Percentiles rank a stretch among this genome's conserved stretches.
These are phyloP conservation scores for Glareola pratincola DNA, from an alignment of 2,113 vertebrate genomes.

Conservation along the genomic window DNA sequence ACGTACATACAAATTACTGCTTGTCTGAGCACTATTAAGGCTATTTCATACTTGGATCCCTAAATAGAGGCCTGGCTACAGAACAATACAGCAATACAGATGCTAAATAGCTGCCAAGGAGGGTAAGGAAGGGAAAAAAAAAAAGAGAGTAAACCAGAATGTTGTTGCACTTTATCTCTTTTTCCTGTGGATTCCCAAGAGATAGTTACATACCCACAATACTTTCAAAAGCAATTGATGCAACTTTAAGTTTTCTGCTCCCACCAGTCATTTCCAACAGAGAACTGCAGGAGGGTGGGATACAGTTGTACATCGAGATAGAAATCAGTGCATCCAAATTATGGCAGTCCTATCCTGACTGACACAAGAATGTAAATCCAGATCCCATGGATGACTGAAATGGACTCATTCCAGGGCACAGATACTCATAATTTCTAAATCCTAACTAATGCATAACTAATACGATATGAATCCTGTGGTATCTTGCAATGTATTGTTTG, in stretches of 20 bases:
- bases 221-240: not conserved
- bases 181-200: not conserved
- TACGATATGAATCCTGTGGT: not conserved
- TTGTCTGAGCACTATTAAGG: not conserved
- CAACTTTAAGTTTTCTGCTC: not conserved
- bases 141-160: not conserved
- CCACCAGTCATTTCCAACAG: not conserved
- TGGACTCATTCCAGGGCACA: not conserved
- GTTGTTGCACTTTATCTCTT: not conserved
- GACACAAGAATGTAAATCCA: not conserved
- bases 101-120: not conserved
- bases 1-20: not conserved
- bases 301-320: accelerated
- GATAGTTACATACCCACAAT: not conserved
- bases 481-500: not conserved
- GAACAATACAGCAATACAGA: not conserved
- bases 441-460: not conserved
- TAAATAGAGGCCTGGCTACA: not conserved
- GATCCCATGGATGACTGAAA: not conserved
- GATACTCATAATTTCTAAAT: not conserved
- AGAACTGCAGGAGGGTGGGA: not conserved
- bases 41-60: not conserved
- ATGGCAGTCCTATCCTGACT: not conserved
- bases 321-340: not conserved
- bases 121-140: no score